Evolutionary conservation across 2,888 invertebrate species (phyloP).

Genomic region (Odontocolon sp.): DNA sequence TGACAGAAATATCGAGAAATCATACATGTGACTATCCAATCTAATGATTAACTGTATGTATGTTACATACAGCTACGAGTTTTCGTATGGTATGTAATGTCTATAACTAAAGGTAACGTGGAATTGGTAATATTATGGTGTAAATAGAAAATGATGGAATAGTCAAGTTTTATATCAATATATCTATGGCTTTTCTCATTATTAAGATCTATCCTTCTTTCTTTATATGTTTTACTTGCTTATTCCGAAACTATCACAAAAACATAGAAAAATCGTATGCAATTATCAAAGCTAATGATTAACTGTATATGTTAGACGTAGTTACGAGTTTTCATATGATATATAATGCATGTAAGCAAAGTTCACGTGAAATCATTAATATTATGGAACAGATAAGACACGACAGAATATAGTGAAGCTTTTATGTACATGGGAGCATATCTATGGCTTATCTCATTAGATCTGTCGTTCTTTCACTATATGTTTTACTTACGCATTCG

Average conservation of each 20-base stretch:
- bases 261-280: constrained; percentile 27
- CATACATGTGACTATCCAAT: constrained; percentile 40
- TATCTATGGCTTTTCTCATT: constrained; percentile 24
- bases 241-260: constrained; percentile 9
- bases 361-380: not conserved
- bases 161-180: constrained; percentile 13
- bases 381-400: not conserved
- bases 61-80: too few species aligned
- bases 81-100: constrained; percentile 41
- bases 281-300: constrained; percentile 52
- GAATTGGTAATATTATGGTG: not conserved
- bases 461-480: too few species aligned
- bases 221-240: constrained; percentile 1
- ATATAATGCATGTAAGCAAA: not conserved
- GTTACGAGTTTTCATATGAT: constrained; percentile 59
- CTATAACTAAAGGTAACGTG: not conserved
- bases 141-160: not conserved
- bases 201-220: not conserved
- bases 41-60: constrained; percentile 55
- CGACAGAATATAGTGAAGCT: constrained; percentile 6
- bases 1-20: constrained; percentile 29
- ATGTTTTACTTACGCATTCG: too few species aligned
- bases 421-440: too few species aligned
- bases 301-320: too few species aligned
- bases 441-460: constrained; percentile 26